These are phyloP conservation scores for Dryadula phaetusa DNA, from an alignment of 2,888 invertebrate genomes.

Conservation along the genomic window DNA sequence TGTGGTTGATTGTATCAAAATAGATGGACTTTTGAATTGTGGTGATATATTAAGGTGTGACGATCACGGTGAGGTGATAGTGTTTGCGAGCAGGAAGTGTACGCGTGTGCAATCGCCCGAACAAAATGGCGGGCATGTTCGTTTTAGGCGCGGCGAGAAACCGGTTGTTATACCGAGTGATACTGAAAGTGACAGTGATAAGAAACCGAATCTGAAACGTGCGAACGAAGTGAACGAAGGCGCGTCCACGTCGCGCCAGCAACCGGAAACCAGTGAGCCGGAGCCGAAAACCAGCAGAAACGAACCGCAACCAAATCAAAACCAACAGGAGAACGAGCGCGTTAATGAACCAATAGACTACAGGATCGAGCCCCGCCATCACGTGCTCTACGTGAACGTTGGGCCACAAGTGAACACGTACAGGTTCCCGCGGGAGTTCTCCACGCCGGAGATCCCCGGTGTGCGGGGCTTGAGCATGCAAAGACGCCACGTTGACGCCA, in stretches of 20 bases:
- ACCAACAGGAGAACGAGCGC: background rate
- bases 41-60: slow-evolving; percentile 25
- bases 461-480: slow-evolving; percentile 43
- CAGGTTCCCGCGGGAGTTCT: slow-evolving; percentile 51
- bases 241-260: slow-evolving; percentile 28
- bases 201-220: slow-evolving; percentile 9
- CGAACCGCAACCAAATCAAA: slow-evolving; percentile 22
- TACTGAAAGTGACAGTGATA: slow-evolving; percentile 3
- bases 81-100: slow-evolving; percentile 33
- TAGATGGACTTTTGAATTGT: slow-evolving; percentile 34
- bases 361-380: slow-evolving; percentile 52
- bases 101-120: background rate
- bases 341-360: slow-evolving; percentile 36
- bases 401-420: slow-evolving; percentile 53
- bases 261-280: slow-evolving; percentile 17
- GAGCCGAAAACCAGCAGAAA: slow-evolving; percentile 25
- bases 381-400: slow-evolving; percentile 63
- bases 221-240: slow-evolving; percentile 28
- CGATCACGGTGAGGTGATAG: slow-evolving; percentile 35
- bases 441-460: slow-evolving; percentile 36
- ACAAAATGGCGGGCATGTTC: background rate
- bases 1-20: slow-evolving; percentile 38
- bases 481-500: slow-evolving; percentile 48
- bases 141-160: background rate
- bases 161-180: slow-evolving; percentile 8